phyloP scores from a whole-genome alignment of 37 sponge, comb jelly and placozoan genomes.

The Halichondria panicea region DNA sequence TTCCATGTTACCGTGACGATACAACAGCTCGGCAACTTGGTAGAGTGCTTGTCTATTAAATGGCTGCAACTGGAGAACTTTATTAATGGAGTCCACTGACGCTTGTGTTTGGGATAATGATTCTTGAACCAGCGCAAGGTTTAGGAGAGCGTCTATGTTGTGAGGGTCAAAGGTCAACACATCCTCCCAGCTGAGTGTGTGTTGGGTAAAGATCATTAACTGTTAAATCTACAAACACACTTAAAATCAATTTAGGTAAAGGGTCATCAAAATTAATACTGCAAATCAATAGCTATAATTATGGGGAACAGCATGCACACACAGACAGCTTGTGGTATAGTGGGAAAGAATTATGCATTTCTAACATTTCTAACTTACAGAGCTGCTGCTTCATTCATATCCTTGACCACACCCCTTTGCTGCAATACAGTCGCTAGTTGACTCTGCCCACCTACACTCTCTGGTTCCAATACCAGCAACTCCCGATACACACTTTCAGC shows the following conservation, averaged over 20 bases:
- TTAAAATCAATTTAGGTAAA: too few relatives aligned
- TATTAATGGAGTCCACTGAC: slow-evolving; percentile 26
- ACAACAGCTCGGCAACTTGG: slow-evolving; percentile 12
- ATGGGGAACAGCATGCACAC: too few relatives aligned
- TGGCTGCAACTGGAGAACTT: slow-evolving; percentile 41
- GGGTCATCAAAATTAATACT: background rate
- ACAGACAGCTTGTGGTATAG: too few relatives aligned
- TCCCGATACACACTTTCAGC: slow-evolving; percentile 40
- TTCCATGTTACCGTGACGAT: background rate
- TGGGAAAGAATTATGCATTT: background rate
- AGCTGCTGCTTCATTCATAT: slow-evolving; percentile 19
- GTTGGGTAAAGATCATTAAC: background rate
- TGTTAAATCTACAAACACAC: too few relatives aligned
- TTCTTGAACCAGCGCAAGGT: slow-evolving; percentile 42
- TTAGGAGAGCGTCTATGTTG: slow-evolving; percentile 30
- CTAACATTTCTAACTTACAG: slow-evolving; percentile 16
- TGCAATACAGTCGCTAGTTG: slow-evolving; percentile 29
- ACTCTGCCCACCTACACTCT: background rate
- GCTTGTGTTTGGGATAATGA: slow-evolving; percentile 15
- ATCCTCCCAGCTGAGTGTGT: slow-evolving; percentile 16
- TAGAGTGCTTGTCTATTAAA: slow-evolving; percentile 38
- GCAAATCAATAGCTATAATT: background rate
- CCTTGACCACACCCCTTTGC: background rate
- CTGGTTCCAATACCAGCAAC: slow-evolving; percentile 1
- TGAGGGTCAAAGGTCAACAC: slow-evolving; percentile 9